A percentile compares a stretch with the other conserved stretches of the same genome.
Evolutionary conservation across 1,140 invertebrate genomes (phyloP).

Genomic region (Drosophila tristis): DNA sequence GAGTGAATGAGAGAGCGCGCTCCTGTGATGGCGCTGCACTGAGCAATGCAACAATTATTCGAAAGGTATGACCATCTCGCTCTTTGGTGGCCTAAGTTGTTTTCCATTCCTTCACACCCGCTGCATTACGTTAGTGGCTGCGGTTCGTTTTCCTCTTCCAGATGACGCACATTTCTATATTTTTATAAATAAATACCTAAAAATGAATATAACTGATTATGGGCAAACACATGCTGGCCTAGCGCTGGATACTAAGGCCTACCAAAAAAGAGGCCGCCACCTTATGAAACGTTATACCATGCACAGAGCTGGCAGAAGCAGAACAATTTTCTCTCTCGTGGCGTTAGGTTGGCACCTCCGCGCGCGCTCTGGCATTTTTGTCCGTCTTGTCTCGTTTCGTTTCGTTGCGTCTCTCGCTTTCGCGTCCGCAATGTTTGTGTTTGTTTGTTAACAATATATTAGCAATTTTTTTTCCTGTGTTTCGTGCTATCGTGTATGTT

Average conservation of each 20-base stretch:
- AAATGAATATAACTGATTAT: too few relatives aligned
- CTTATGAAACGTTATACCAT: background rate
- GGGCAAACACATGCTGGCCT: too few relatives aligned
- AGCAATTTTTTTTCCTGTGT: background rate
- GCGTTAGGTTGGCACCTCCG: slow-evolving; percentile 47
- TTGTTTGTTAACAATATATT: slow-evolving; percentile 5
- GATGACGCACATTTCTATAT: too few relatives aligned
- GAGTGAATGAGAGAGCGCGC: slow-evolving; percentile 29
- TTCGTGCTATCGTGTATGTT: background rate
- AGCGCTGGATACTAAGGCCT: too few relatives aligned
- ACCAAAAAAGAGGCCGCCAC: too few relatives aligned
- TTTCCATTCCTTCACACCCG: too few relatives aligned
- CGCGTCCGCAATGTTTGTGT: background rate
- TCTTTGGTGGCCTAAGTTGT: slow-evolving; percentile 12
- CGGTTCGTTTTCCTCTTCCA: too few relatives aligned
- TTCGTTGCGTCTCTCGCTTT: background rate
- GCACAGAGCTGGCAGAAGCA: slow-evolving; percentile 2
- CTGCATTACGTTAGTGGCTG: too few relatives aligned
- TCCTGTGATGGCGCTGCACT: too few relatives aligned
- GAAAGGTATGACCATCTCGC: slow-evolving; percentile 21
- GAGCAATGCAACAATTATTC: too few relatives aligned
- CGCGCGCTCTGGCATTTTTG: slow-evolving; percentile 11
- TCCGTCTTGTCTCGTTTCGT: slow-evolving; percentile 45
- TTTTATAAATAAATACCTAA: too few relatives aligned
- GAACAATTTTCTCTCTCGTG: slow-evolving; percentile 49